These are phyloP conservation scores for Tortrix viridana DNA, from an alignment of 2,888 invertebrate species.

Conservation along the genomic window DNA sequence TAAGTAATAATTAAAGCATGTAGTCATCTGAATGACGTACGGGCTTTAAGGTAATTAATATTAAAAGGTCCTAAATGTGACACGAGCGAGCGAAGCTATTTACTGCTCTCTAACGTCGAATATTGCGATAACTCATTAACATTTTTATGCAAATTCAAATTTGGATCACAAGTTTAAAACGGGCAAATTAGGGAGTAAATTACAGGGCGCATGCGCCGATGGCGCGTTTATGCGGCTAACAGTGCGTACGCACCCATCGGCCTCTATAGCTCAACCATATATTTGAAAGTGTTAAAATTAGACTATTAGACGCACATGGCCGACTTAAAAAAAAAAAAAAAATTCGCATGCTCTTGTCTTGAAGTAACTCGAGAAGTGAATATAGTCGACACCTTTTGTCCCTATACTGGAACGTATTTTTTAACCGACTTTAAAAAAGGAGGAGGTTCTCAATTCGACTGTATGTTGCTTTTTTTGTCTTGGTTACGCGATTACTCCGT, in stretches of 20 bases:
- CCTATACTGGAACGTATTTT: no score
- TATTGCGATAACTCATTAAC: constrained; percentile 74
- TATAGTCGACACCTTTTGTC: no score
- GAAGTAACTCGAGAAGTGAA: no score
- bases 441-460: no score
- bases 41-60: no score
- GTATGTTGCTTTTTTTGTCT: no score
- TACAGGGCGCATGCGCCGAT: constrained; percentile 72
- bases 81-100: constrained; percentile 6
- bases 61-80: constrained; percentile 12
- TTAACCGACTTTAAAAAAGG: no score
- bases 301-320: constrained; percentile 4
- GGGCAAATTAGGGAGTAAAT: constrained; percentile 75
- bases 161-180: constrained; percentile 73
- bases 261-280: constrained; percentile 12
- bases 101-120: constrained; percentile 63
- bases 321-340: no score
- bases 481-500: no score
- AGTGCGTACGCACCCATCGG: constrained; percentile 39
- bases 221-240: constrained; percentile 58
- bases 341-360: no score
- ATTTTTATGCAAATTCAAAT: constrained; percentile 80
- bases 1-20: no score
- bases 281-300: constrained; percentile 28
- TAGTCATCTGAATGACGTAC: no score